A percentile compares a stretch with the other conserved stretches of the same genome.
phyloP scores from a whole-genome alignment of 2,113 vertebrate species.

The Hemicordylus capensis region DNA sequence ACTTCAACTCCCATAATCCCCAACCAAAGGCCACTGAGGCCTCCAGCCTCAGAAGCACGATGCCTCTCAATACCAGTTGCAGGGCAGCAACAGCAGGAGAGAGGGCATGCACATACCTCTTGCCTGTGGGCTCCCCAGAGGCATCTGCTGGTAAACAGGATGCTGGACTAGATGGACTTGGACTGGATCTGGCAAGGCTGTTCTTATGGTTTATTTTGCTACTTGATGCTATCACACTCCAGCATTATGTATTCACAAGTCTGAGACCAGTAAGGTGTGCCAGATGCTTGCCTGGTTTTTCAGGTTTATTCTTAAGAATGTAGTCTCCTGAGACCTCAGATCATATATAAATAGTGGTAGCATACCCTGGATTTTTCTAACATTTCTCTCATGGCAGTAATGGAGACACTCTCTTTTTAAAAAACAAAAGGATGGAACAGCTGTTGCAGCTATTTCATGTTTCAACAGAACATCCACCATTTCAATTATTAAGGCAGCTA shows the following conservation, averaged over 20 bases:
- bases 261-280: slow-evolving; percentile 36
- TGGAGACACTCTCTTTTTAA: slow-evolving; percentile 39
- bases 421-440: slow-evolving; percentile 57
- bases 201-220: slow-evolving; percentile 16
- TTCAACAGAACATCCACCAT: slow-evolving; percentile 59
- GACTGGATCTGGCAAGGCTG: too few species aligned
- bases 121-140: too few species aligned
- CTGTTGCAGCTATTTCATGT: slow-evolving; percentile 59
- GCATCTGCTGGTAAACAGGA: too few species aligned
- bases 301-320: slow-evolving; percentile 44
- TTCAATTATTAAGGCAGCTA: slow-evolving; percentile 56
- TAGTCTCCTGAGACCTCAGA: slow-evolving; percentile 31
- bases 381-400: slow-evolving; percentile 63
- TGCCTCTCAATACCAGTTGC: too few species aligned
- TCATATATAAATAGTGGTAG: slow-evolving; percentile 67
- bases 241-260: slow-evolving; percentile 17
- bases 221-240: slow-evolving; percentile 27
- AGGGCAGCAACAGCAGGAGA: too few species aligned
- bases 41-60: too few species aligned
- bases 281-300: slow-evolving; percentile 37
- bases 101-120: too few species aligned
- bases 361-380: slow-evolving; percentile 59
- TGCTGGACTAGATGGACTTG: too few species aligned
- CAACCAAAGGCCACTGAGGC: too few species aligned
- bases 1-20: too few species aligned